phyloP scores from a whole-genome alignment of 1,140 invertebrate species.

The Drosophila sproati region DNA sequence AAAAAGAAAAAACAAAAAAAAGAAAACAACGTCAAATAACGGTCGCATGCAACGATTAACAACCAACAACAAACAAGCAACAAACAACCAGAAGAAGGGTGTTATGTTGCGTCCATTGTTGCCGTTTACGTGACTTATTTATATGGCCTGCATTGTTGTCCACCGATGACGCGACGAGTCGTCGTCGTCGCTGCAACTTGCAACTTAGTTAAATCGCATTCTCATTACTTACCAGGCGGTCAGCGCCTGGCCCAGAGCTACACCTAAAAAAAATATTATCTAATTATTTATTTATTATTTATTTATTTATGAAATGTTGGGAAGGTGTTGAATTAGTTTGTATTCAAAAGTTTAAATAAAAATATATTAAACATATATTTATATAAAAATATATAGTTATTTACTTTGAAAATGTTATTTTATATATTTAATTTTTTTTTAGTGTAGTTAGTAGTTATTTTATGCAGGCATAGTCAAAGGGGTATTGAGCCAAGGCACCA shows the following conservation, averaged over 20 bases:
- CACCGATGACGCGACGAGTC: background rate
- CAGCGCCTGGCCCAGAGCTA: background rate
- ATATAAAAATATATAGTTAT: too few relatives aligned
- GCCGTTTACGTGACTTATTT: constrained; percentile 49
- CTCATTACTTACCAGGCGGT: constrained; percentile 58
- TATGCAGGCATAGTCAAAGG: background rate
- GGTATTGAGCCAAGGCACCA: constrained; percentile 38
- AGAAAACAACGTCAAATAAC: constrained; percentile 14
- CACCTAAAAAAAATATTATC: background rate
- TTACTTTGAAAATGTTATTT: background rate
- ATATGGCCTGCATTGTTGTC: constrained; percentile 54
- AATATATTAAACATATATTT: too few relatives aligned
- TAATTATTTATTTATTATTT: background rate
- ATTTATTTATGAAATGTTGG: too few relatives aligned
- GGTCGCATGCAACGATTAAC: constrained; percentile 17
- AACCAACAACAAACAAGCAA: background rate
- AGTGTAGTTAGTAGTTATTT: background rate
- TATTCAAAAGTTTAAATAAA: too few relatives aligned
- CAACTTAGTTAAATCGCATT: constrained; percentile 51
- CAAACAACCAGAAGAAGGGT: constrained; percentile 7
- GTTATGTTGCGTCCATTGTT: constrained; percentile 21
- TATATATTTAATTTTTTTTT: background rate
- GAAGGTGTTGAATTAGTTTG: too few relatives aligned
- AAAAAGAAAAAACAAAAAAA: too few relatives aligned
- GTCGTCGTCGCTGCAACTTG: background rate